Evolutionary conservation across 2,888 invertebrate species (phyloP), one percentile per base, ranked within the genome.

Genomic region (Oligia latruncula): DNA sequence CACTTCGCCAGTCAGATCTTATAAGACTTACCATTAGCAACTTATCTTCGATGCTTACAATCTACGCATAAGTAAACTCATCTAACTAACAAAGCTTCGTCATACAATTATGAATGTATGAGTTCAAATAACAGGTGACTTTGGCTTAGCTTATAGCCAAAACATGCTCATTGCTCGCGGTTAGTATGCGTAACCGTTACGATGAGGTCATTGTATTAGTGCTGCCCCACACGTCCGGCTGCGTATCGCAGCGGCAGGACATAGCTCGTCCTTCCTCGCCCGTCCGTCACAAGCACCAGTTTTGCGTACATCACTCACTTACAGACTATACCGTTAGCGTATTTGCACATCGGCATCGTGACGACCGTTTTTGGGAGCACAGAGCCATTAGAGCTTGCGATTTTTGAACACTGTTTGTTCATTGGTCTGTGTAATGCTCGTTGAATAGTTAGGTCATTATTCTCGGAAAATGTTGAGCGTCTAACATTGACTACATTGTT

Each of bases 161-260:
- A 84, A 78, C 82, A 86, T 74, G 73, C 77, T 86, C 83, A 88
- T 88, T 87, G 76, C 77, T 77, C 78, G 76, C 86, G 73, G 83
- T 90, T 90, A 87, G 87, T 87, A 92, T 91, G 89, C 90, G 86
- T 79, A 87, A 89, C 90, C 82, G 88, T 85, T 86, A 85, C 89
- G 90, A 93, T 93, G 95, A 95, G 93, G 93, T 94, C 95, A 95
- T 92, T 91, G 88, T 86, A 92, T 92, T 93, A 92, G 91, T 85
- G 90, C 87, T 90, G 92, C 90, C 90, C 92, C 91, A 90, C 83
- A 90, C 92, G 92, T 92, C 93, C 92, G 92, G 89, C 87, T 55
- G 81, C 79, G 85, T 90, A 91, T 89, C 88, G 86, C 86, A 89
- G 90, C 85, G 81, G 80, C 87, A 87, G 82, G 82, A 88, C 88